phyloP scores from a whole-genome alignment of 2,888 invertebrate species.

The Himalopsyche tibetana region DNA sequence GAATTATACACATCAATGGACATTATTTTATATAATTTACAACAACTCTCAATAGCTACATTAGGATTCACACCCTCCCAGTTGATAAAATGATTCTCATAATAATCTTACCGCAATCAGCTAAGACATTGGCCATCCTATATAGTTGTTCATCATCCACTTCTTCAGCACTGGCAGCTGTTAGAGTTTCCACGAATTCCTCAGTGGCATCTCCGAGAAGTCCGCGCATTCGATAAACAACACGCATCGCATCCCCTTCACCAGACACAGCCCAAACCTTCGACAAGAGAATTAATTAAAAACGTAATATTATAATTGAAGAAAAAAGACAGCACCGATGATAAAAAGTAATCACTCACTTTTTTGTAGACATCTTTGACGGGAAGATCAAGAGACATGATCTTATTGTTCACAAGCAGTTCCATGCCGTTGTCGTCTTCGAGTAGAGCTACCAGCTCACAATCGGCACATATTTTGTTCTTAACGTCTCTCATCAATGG shows the following conservation, averaged over 20 bases:
- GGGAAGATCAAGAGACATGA: conserved; percentile 96
- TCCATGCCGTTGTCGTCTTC: conserved; percentile 99
- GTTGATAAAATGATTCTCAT: background rate
- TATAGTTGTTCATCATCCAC: conserved; percentile 97
- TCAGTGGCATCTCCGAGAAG: conserved; percentile 98
- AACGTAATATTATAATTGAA: background rate
- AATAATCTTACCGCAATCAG: conserved; percentile 79
- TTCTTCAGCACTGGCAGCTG: conserved; percentile 86
- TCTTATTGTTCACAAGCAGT: conserved; percentile 97
- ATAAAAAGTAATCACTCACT: conserved; percentile 69
- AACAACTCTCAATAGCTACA: too few species aligned
- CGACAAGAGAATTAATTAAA: conserved; percentile 57
- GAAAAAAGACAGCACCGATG: background rate
- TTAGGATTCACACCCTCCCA: too few species aligned
- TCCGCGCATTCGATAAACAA: conserved; percentile 98
- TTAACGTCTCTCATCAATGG: conserved; percentile 99
- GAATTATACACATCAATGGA: too few species aligned
- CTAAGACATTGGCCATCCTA: conserved; percentile 90
- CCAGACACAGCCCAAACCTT: conserved; percentile 92
- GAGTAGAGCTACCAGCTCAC: conserved; percentile 96
- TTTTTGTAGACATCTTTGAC: conserved; percentile 94
- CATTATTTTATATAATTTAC: too few species aligned
- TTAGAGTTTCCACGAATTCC: conserved; percentile 97
- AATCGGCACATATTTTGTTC: conserved; percentile 98
- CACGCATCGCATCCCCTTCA: conserved; percentile 96